Conservation (phyloP, 2,113 vertebrate species). For the Cepphus grylle region DNA sequence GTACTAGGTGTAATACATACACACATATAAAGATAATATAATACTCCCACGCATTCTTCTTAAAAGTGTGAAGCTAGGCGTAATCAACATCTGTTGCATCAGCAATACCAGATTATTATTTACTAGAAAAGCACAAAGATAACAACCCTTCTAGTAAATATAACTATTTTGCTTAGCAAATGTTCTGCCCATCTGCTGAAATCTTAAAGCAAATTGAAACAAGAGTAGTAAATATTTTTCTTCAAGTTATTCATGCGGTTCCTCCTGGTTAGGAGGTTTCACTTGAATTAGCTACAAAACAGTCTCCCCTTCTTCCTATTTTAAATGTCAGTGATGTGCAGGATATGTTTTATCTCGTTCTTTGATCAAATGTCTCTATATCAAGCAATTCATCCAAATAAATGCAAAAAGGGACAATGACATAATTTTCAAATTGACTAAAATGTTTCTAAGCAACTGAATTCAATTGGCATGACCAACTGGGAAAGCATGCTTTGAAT, state of each 20-base stretch:
- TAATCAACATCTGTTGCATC: background rate
- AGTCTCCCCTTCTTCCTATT: background rate
- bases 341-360: background rate
- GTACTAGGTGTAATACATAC: background rate
- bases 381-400: background rate
- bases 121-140: background rate
- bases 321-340: background rate
- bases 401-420: background rate
- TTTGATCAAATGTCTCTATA: background rate
- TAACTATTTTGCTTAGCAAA: conserved; percentile 7
- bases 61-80: background rate
- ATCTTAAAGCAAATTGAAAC: background rate
- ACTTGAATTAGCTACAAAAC: background rate
- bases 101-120: background rate
- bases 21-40: background rate
- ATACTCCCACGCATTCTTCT: background rate
- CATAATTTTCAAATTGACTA: background rate
- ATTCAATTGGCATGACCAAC: background rate
- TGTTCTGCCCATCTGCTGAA: background rate
- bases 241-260: background rate
- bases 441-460: background rate
- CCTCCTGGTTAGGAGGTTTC: background rate
- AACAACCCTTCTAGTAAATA: background rate
- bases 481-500: background rate
- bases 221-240: background rate